Evolutionary conservation across 2,797 vertebrate species (phyloP).

Genomic region (Bradypodion ventrale): DNA sequence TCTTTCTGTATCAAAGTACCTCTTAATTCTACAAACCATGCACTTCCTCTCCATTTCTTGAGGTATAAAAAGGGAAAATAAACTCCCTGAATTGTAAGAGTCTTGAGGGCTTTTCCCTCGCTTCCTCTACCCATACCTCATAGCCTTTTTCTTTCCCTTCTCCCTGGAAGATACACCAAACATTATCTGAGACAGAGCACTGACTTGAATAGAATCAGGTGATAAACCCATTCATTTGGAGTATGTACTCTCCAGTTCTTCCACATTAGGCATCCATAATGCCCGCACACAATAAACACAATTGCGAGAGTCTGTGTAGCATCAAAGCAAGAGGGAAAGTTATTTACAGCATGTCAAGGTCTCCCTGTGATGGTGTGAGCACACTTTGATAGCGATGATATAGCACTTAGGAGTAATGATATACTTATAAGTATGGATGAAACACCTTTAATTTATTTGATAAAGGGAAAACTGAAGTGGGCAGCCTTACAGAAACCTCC

Average conservation of each 20-base stretch:
- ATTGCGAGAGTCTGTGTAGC: conserved; percentile 50
- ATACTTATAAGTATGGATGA: conserved; percentile 64
- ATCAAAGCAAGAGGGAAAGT: conserved; percentile 63
- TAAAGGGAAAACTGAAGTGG: conserved; percentile 78
- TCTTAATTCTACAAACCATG: conserved; percentile 34
- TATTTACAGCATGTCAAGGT: conserved; percentile 74
- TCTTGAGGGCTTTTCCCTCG: conserved; percentile 16
- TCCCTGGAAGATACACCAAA: conserved; percentile 60
- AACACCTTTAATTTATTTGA: conserved; percentile 70
- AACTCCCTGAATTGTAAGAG: conserved; percentile 51
- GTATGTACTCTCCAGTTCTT: conserved; percentile 67
- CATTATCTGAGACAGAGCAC: conserved; percentile 63
- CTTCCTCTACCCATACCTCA: conserved; percentile 4
- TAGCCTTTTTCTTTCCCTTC: conserved; percentile 47
- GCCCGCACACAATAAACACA: conserved; percentile 66
- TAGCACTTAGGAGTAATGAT: conserved; percentile 69
- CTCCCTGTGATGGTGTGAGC: conserved; percentile 62
- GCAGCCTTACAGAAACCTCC: conserved; percentile 65
- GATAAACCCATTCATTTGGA: conserved; percentile 70
- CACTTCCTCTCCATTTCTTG: conserved; percentile 45
- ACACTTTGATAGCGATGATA: conserved; percentile 68
- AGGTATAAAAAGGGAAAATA: conserved; percentile 52
- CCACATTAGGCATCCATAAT: conserved; percentile 62
- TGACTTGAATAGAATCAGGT: conserved; percentile 70
- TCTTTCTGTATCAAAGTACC: conserved; percentile 34